These are phyloP conservation scores for Elaphurus davidianus DNA, from an alignment of 2,113 vertebrate genomes.

Conservation along the genomic window DNA sequence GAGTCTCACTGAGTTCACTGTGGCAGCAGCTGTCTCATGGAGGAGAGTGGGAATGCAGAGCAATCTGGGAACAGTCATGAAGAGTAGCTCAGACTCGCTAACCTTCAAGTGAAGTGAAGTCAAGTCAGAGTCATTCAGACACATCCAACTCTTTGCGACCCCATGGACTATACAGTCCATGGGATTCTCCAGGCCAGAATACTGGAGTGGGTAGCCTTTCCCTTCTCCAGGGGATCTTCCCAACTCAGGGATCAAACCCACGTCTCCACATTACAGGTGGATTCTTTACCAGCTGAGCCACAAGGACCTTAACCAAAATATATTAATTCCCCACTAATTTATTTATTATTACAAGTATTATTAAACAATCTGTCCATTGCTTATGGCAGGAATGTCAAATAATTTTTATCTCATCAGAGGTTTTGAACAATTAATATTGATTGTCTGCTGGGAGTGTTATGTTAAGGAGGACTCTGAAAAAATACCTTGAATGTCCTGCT, in stretches of 20 bases:
- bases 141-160: fast-evolving
- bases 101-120: neutral
- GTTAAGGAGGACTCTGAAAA: neutral
- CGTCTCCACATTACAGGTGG: neutral
- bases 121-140: fast-evolving
- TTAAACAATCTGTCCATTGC: neutral
- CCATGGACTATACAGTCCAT: neutral
- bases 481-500: neutral
- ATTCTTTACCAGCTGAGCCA: neutral
- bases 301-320: neutral
- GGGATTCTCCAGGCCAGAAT: neutral
- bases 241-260: fast-evolving
- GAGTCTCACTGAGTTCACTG: neutral
- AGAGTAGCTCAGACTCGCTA: neutral
- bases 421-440: neutral
- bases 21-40: neutral
- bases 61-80: neutral
- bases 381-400: neutral
- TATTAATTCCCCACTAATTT: neutral
- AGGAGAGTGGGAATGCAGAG: neutral
- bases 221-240: neutral
- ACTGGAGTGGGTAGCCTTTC: neutral
- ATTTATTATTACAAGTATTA: neutral
- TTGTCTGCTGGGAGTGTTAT: neutral
- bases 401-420: neutral